phyloP scores from a whole-genome alignment of 2,113 vertebrate genomes.

The Athene noctua region DNA sequence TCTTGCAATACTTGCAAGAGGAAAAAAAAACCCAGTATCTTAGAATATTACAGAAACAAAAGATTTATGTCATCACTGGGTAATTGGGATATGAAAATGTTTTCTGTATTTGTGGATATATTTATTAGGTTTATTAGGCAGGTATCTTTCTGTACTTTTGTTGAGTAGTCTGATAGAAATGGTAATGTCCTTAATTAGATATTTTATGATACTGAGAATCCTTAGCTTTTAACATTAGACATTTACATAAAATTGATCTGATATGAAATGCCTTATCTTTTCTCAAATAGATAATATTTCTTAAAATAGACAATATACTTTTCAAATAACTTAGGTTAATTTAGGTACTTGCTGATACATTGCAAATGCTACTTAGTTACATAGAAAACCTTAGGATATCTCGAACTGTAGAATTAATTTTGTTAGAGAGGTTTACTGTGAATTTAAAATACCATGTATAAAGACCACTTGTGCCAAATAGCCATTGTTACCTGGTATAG shows the following conservation, averaged over 20 bases:
- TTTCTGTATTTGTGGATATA: background rate
- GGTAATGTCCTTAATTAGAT: background rate
- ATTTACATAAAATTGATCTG: background rate
- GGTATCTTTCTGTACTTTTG: background rate
- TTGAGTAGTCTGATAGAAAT: background rate
- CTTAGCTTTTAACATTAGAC: background rate
- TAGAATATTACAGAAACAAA: background rate
- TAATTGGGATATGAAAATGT: background rate
- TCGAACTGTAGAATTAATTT: background rate
- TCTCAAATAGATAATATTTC: background rate
- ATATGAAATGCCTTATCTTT: background rate
- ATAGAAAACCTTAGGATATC: background rate
- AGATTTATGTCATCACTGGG: background rate
- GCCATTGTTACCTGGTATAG: background rate
- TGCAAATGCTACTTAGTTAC: background rate
- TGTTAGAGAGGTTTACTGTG: background rate
- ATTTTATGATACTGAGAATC: background rate
- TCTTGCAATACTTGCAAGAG: background rate
- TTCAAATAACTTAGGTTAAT: background rate
- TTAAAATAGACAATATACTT: background rate
- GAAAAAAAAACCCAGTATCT: background rate
- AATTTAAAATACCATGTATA: fast-evolving
- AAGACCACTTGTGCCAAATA: background rate
- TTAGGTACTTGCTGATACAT: background rate
- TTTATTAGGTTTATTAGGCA: background rate